Conservation (phyloP, 2,888 invertebrate species). For the Leptarthrus brevirostris region DNA sequence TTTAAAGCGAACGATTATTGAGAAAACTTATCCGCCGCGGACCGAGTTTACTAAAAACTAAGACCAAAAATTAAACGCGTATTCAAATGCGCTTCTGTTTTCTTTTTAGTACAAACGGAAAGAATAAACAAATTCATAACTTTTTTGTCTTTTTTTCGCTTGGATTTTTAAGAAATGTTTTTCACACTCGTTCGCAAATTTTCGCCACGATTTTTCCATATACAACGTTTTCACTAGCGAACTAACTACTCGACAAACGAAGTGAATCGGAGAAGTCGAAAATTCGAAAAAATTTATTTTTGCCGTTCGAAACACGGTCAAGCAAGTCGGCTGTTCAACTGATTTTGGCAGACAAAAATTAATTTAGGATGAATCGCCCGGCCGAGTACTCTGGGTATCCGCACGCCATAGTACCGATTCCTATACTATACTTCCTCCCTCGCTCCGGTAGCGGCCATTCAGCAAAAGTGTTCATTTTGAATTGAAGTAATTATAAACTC, state of each 20-base stretch:
- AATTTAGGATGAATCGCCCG: conserved; percentile 42
- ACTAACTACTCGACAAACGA: neutral
- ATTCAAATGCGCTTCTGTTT: neutral
- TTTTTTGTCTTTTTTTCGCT: neutral
- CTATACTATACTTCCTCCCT: too few species aligned
- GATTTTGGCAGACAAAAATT: conserved; percentile 32
- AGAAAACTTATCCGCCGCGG: conserved; percentile 13
- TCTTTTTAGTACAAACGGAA: neutral
- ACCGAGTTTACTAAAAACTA: conserved; percentile 27
- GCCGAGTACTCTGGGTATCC: neutral
- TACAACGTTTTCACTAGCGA: neutral
- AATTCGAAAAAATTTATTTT: conserved; percentile 26
- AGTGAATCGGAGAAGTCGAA: neutral
- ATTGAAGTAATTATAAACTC: too few species aligned
- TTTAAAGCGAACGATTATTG: neutral
- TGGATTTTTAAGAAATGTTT: neutral
- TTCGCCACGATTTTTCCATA: conserved; percentile 5
- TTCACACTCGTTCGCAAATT: conserved; percentile 10
- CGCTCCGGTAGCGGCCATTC: neutral
- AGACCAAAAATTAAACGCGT: neutral
- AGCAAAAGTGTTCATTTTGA: too few species aligned
- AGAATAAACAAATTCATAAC: conserved; percentile 20
- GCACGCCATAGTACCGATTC: neutral
- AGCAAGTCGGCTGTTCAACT: conserved; percentile 41
- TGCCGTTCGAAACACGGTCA: conserved; percentile 41